Base-by-base conservation (phyloP, 2,888 invertebrate genomes). In the Mimachlamys varia region DNA sequence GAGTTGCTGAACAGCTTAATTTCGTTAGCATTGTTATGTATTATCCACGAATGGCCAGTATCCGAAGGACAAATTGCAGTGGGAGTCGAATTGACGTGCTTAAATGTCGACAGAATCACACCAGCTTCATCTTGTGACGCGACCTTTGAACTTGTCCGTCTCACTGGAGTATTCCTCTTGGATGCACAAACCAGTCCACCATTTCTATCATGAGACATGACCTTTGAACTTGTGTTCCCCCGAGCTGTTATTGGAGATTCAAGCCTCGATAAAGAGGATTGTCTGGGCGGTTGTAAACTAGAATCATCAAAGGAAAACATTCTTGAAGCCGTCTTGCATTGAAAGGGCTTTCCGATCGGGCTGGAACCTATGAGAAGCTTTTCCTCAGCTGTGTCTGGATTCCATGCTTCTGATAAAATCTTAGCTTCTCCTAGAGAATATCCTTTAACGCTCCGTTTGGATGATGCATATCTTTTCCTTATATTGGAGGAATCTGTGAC, bases 71-170 rank as follows among this genome's bases (percentile, higher is more conserved):
- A 76, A 33, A 76, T 76, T 5, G 76, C 76, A 10, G 76, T 76
- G 12, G 76, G 76, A 76, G 76, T 76, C 0, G 13, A 76, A 0
- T 27, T 33, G 27, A 33, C 33, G 33, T 76, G 76, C 33, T 76
- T 27, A 33, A 76, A 76, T 1, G 76, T 76, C 13, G 76, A 76
- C 33, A 76, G 76, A 33, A 76, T 76, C 33, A 76, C 76, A 33
- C 76, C 76, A 33, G 76, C 76, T 76, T 76, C 76, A 76, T 76
- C 76, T 33, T 76, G 76, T 33, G 76, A 33, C 10, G 27, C 27
- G 33, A 76, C 76, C 76, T 76, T 76, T 76, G 76, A 76, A 33
- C 76, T 76, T 76, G 27, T 76, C 76, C 76, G 27, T 33, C 76
- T 76, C 33, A 76, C 76, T 33, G 76, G 76, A 12, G 33, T 33